Conservation (phyloP, 2,113 vertebrate genomes). For the Anarhynchus alexandrinus region DNA sequence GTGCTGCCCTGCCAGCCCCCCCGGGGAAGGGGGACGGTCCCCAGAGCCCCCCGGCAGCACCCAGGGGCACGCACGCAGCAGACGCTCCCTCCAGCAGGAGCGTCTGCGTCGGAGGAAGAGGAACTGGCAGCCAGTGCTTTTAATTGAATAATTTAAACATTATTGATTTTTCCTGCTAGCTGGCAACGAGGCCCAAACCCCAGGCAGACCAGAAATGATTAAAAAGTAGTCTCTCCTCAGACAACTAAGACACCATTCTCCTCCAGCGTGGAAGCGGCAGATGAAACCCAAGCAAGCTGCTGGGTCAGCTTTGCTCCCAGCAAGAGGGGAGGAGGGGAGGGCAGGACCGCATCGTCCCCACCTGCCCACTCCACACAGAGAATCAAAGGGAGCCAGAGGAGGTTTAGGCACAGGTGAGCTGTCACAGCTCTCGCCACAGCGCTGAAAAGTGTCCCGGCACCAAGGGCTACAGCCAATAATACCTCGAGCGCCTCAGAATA, state of each 20-base stretch:
- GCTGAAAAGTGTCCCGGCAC: background rate
- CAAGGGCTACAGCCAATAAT: background rate
- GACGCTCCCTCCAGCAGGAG: background rate
- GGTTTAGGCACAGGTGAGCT: background rate
- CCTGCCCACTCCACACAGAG: background rate
- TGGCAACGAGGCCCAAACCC: constrained; percentile 18
- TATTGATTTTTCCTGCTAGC: constrained; percentile 42
- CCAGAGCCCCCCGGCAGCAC: background rate
- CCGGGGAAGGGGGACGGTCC: background rate
- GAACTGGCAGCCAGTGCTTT: background rate
- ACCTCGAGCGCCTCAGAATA: rapidly evolving
- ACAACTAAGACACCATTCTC: background rate
- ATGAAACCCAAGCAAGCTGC: background rate
- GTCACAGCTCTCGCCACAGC: rapidly evolving
- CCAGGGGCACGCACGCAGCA: background rate
- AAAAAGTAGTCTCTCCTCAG: constrained; percentile 19
- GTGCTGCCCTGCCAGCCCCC: background rate
- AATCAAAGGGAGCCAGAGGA: background rate
- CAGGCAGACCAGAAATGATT: constrained; percentile 32
- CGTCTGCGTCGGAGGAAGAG: background rate
- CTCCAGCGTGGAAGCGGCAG: background rate
- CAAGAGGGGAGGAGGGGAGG: background rate
- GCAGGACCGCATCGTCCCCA: background rate
- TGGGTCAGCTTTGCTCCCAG: constrained; percentile 16
- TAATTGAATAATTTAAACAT: constrained; percentile 50